phyloP scores from a whole-genome alignment of 2,797 vertebrate species.

The Carduelis carduelis region DNA sequence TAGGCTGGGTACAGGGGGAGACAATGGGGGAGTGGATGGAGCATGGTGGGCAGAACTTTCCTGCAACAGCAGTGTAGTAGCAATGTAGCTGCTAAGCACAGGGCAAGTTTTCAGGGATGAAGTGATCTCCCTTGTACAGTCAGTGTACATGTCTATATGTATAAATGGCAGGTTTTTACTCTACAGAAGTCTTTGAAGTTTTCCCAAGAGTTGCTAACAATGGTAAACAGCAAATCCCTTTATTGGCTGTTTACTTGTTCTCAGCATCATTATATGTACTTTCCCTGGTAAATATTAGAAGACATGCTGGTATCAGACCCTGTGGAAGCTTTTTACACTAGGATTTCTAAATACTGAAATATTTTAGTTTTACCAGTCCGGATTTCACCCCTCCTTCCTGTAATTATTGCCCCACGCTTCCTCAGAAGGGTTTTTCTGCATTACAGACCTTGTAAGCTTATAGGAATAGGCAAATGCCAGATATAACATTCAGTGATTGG shows the following conservation, averaged over 20 bases:
- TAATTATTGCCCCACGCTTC: neutral
- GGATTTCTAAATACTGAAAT: neutral
- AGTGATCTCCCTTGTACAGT: neutral
- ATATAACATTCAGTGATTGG: neutral
- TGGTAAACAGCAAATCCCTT: neutral
- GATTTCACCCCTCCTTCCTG: neutral
- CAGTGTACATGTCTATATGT: neutral
- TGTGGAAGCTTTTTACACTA: neutral
- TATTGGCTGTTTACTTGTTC: neutral
- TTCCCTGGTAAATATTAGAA: neutral
- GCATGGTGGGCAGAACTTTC: neutral
- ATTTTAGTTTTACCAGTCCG: neutral
- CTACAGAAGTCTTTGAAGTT: neutral
- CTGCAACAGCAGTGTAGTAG: neutral
- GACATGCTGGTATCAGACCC: neutral
- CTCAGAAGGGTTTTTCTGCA: neutral
- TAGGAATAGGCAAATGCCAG: neutral
- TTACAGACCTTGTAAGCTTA: neutral
- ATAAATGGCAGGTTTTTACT: neutral
- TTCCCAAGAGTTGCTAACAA: neutral
- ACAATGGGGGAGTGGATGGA: neutral
- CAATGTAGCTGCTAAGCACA: neutral
- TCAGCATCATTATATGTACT: neutral
- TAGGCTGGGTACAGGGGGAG: neutral
- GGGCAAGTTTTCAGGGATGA: neutral